Evolutionary conservation across 2,797 vertebrate genomes (phyloP), one percentile per base, ranked within the genome.

Genomic region (Karalla daura): DNA sequence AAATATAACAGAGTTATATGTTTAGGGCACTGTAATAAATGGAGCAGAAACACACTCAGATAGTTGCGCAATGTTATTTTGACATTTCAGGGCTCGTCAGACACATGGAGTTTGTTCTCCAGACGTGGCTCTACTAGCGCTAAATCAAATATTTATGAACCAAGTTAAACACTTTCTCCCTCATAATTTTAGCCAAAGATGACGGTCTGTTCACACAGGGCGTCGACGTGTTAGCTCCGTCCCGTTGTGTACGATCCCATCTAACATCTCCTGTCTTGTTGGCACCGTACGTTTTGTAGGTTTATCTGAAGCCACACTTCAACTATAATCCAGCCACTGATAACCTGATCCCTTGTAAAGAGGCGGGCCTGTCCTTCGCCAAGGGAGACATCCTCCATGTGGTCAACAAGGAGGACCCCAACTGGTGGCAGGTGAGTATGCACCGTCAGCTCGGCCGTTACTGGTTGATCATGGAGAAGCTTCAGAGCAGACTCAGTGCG

Each of bases 301-400:
- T 99, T 74, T 98, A 93, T 92, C 92, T 99, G 81, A 99, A 98
- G 88, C 94, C 97, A 84, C 96, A 99, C 86, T 99, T 99, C 90
- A 97, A 96, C 92, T 99, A 99, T 76, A 97, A 96, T 88, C 98
- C 98, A 2, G 93, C 94, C 73, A 95, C 94, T 7, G 98, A 99
- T 92, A 98, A 95, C 86, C 84, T 99, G 89, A 99, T 98, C 80
- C 98, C 98, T 50, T 99, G 98, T 88, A 98, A 97, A 93, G 98
- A 99, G 85, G 98, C 98, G 27, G 98, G 98, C 36, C 88, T 99
- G 80, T 94, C 94, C 61, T 99, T 99, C 91, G 95, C 94, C 70
- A 98, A 95, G 90, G 97, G 97, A 86, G 96, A 98, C 86, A 95
- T 99, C 87, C 95, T 99, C 81, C 98, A 98, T 83, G 95, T 99